Evolutionary conservation across 2,113 vertebrate genomes (phyloP), one percentile per base, ranked within the genome.

Genomic region (Tachysurus vachellii): DNA sequence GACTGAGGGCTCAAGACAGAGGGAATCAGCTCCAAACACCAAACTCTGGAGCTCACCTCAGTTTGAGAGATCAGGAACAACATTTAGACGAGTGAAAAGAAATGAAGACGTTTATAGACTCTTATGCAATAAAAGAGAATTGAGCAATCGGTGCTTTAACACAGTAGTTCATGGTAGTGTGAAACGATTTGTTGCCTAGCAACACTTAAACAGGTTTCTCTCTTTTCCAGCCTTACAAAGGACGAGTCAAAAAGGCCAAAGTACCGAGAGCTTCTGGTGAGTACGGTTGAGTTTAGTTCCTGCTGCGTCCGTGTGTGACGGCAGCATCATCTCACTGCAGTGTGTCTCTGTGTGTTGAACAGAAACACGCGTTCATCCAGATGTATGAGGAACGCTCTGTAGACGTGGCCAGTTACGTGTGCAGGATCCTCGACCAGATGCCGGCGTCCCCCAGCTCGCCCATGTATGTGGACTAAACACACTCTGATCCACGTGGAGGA

Each of bases 161-260:
- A 50, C 47, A 50, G 47, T 7, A 9, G 4, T 73, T 47, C 11
- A 73, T 23, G 19, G 23, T 73, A 1, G 10, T 47, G 10, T 47
- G 19, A 17, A 71, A 19, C 0, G 6, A 19, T 21, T 23, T 73
- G 70, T 73, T 42, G 68, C 68, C 36, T 70, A 36, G 17, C 36
- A 71, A 71, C 31, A 75, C 42, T 26, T 71, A 0, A 21, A 5
- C 5, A 14, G n/a, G 21, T 36, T 56, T 79, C 47, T 80, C 21
- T 21, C 42, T n/a, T 47, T 88, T 73, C 4, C 86, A 99, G 98
- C 97, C 98, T 99, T 96, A 99, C 98, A 76, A 99, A 99, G 97
- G 98, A 99, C 56, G 98, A 99, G 92, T 99, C 98, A 82, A 99
- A 98, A 96, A 98, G 98, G 97, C 98, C 98, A 96, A 99, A 99